Percentiles rank a stretch among this genome's conserved stretches.
phyloP scores from a whole-genome alignment of 2,113 vertebrate genomes.

The Psammodynastes pulverulentus region DNA sequence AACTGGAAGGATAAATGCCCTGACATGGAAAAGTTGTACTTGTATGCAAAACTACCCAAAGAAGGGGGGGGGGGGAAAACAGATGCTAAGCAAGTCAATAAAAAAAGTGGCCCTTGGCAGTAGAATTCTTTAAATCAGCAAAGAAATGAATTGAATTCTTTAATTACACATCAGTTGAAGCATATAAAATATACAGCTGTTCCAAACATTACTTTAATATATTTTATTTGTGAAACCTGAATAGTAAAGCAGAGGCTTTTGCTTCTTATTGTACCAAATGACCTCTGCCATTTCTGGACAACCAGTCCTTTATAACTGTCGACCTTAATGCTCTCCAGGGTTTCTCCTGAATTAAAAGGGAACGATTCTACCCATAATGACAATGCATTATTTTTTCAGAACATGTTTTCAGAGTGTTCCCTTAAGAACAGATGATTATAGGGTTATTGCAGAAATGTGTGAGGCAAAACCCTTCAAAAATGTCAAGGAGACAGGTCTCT shows the following conservation, averaged over 20 bases:
- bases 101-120: not conserved
- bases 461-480: not conserved
- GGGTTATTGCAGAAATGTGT: slow-evolving; percentile 16
- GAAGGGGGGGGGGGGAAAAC: not conserved
- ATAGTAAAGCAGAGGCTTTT: slow-evolving; percentile 3
- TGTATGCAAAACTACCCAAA: not conserved
- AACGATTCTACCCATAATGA: slow-evolving; percentile 40
- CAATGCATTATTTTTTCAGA: slow-evolving; percentile 53
- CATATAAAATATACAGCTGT: not conserved
- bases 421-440: slow-evolving; percentile 9
- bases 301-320: not conserved
- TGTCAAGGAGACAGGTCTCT: not conserved
- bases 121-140: not conserved
- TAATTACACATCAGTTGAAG: not conserved
- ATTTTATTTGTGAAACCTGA: slow-evolving; percentile 20
- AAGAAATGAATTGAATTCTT: not conserved
- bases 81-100: not conserved
- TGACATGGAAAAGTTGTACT: not conserved
- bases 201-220: not conserved
- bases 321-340: not conserved
- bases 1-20: not conserved
- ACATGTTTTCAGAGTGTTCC: slow-evolving; percentile 9
- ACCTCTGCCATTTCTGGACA: not conserved
- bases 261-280: not conserved
- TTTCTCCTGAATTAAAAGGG: slow-evolving; percentile 31